Conservation (phyloP, 2,797 vertebrate species). For the Urocyon cinereoargenteus region DNA sequence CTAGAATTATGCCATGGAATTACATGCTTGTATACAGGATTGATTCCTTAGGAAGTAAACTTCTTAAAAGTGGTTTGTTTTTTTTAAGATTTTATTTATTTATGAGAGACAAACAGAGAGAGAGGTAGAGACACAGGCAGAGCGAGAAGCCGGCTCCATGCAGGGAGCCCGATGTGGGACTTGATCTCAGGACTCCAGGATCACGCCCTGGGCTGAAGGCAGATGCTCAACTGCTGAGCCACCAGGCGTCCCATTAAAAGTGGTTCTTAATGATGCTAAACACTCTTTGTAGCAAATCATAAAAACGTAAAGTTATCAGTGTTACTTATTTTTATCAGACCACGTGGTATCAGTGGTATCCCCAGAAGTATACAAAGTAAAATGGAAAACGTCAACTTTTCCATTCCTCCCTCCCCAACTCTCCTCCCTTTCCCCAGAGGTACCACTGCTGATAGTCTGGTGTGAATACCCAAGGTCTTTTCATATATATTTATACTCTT, state of each 20-base stretch:
- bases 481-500: neutral
- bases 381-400: constrained; percentile 6
- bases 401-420: neutral
- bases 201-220: neutral
- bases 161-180: neutral
- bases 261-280: constrained; percentile 10
- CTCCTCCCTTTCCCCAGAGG: neutral
- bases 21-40: neutral
- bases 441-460: neutral
- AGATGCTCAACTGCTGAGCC: neutral
- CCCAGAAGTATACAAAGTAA: neutral
- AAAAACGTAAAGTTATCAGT: neutral
- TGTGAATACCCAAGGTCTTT: neutral
- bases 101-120: neutral
- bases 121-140: neutral
- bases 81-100: neutral
- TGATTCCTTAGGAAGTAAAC: constrained; percentile 2
- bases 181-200: neutral
- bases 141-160: neutral
- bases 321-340: neutral
- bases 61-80: neutral
- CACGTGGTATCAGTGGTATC: neutral
- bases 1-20: neutral
- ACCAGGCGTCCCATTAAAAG: neutral
- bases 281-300: constrained; percentile 2